Base-by-base conservation (phyloP, 1,140 invertebrate genomes). In the Drosophila tani region DNA sequence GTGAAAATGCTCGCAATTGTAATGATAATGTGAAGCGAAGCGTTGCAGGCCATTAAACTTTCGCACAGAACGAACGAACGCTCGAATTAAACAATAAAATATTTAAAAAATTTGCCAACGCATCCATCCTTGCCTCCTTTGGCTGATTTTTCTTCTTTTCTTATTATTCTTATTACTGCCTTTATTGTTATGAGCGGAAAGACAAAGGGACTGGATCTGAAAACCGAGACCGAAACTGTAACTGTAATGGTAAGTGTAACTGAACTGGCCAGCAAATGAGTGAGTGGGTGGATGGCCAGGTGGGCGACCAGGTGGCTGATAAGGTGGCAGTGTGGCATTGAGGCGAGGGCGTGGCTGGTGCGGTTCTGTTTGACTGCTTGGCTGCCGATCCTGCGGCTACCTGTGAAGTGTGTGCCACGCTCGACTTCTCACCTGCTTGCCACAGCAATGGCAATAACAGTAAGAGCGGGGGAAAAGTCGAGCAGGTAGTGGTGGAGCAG, bases 71-170 rank as follows among this genome's bases (percentile, higher is more conserved):
- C 35, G 45, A 50, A 45, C 41, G 12, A 24, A 24, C 15, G 41
- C 43, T n/a, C 21, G 50, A 84, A 58, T 75, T 60, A 63, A 84
- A 38, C 57, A 80, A 76, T 80, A 76, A 84, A 84, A 80, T 67
- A 76, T 84, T 80, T 80, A 57, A 83, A 78, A 76, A 58, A 79
- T 40, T 68, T 60, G 40, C 62, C 59, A 63, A 67, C 71, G 71
- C 15, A 15, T 49, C 24, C 68, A 53, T 38, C 27, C 27, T 12
- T 17, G 8, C 17, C 19, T 38, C 51, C 51, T 67, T 68, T 40
- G 65, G 38, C 66, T 43, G 51, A 19, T 32, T 56, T 55, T 55
- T 9, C 50, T 21, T 56, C 32, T 60, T 56, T 46, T 47, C 74
- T 75, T 75, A 75, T 74, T 74, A 73, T 77, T 67, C 73, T 84